Percentiles rank a stretch among this genome's conserved stretches.
These are phyloP conservation scores for Artibeus jamaicensis DNA, from an alignment of 2,797 vertebrate genomes.

Conservation along the genomic window DNA sequence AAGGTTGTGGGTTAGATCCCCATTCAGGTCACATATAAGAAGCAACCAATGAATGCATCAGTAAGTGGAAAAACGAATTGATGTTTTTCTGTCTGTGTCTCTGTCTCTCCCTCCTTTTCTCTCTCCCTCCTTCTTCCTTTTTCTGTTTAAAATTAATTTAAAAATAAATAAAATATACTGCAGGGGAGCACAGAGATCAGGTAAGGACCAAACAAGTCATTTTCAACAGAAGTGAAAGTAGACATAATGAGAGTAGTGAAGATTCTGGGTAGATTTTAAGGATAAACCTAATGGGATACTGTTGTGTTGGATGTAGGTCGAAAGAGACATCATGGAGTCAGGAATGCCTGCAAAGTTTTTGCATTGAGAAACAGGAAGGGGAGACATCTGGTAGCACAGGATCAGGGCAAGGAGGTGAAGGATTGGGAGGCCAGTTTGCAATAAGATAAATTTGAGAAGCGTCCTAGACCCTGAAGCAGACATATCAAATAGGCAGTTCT, in stretches of 20 bases:
- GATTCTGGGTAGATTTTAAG: neutral
- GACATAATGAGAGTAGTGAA: neutral
- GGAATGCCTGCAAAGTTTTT: neutral
- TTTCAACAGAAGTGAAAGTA: neutral
- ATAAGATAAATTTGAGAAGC: neutral
- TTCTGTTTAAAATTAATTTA: neutral
- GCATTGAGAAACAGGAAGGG: neutral
- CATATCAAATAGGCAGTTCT: neutral
- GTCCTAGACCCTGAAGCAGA: neutral
- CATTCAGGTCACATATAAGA: too few species aligned
- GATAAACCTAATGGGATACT: neutral
- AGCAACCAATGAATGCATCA: too few species aligned
- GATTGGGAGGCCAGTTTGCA: neutral
- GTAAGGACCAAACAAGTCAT: neutral
- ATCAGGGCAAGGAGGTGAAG: fast-evolving
- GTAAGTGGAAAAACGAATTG: too few species aligned
- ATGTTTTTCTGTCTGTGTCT: too few species aligned
- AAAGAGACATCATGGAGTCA: neutral
- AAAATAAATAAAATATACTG: neutral
- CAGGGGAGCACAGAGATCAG: neutral
- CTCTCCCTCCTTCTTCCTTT: neutral
- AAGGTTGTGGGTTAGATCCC: too few species aligned
- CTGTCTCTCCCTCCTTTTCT: neutral
- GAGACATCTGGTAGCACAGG: neutral
- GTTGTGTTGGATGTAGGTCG: neutral